These are phyloP conservation scores for Labroides dimidiatus DNA, from an alignment of 2,797 vertebrate species.

Conservation along the genomic window DNA sequence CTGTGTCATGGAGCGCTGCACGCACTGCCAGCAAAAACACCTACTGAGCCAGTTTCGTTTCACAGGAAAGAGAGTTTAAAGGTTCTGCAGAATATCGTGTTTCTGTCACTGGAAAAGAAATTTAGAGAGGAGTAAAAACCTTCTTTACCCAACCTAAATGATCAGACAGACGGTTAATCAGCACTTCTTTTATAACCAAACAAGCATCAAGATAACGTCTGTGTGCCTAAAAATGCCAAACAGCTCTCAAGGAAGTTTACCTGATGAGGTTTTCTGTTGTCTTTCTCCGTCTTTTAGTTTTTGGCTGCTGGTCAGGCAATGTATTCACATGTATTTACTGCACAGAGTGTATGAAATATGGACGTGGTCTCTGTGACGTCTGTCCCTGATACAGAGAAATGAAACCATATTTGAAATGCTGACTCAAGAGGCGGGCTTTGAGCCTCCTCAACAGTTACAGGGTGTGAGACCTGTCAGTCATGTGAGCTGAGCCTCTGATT, in stretches of 20 bases:
- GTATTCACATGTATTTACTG: no score
- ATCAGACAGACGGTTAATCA: neutral
- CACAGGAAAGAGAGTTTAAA: neutral
- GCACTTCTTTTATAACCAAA: neutral
- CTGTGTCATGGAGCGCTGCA: slow-evolving; percentile 3
- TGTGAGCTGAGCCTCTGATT: no score
- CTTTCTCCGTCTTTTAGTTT: neutral
- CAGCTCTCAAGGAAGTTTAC: no score
- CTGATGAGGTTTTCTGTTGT: neutral
- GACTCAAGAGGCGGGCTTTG: no score
- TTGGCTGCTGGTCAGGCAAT: neutral
- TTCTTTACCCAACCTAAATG: neutral
- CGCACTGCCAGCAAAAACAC: neutral
- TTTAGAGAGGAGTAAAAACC: neutral
- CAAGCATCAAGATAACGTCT: no score
- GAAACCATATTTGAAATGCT: no score
- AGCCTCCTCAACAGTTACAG: no score
- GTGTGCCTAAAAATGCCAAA: neutral
- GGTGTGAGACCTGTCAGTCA: no score
- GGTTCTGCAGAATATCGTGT: neutral
- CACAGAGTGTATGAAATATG: no score
- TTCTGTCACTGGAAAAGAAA: neutral
- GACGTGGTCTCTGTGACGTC: no score
- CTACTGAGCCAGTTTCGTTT: neutral
- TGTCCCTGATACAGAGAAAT: no score